A percentile compares a stretch with the other conserved stretches of the same genome.
phyloP scores from a whole-genome alignment of 2,888 invertebrate species.

The Orchesella flavescens region DNA sequence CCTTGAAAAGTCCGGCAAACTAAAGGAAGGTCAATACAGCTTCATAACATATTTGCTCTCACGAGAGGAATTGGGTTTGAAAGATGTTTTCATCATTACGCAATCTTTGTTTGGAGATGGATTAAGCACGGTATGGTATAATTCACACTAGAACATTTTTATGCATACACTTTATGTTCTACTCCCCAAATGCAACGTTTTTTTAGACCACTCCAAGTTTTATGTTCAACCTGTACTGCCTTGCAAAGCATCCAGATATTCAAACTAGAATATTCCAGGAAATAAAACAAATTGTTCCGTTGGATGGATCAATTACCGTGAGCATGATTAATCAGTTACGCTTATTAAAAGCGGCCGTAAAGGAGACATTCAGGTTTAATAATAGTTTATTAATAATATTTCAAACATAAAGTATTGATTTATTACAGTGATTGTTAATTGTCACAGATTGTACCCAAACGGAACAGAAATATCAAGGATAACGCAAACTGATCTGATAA shows the following conservation, averaged over 20 bases:
- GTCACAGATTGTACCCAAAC: constrained; percentile 73
- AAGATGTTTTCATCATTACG: constrained; percentile 76
- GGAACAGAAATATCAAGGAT: constrained; percentile 74
- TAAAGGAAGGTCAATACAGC: constrained; percentile 74
- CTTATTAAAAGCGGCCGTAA: constrained; percentile 80
- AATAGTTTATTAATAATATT: too few relatives aligned
- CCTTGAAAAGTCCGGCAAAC: constrained; percentile 72
- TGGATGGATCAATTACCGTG: constrained; percentile 73
- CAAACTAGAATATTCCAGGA: constrained; percentile 73
- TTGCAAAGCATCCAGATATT: constrained; percentile 72
- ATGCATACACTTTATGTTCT: not conserved
- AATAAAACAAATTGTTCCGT: constrained; percentile 72
- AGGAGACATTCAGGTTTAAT: constrained; percentile 78
- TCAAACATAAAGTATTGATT: too few relatives aligned
- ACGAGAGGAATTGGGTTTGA: constrained; percentile 74
- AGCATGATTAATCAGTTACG: constrained; percentile 74
- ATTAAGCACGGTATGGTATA: constrained; percentile 75
- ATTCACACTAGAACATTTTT: not conserved
- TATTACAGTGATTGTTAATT: not conserved
- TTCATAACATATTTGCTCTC: constrained; percentile 76
- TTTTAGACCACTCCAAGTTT: constrained; percentile 76
- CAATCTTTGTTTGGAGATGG: constrained; percentile 77
- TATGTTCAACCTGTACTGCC: constrained; percentile 71
- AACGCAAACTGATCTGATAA: constrained; percentile 76
- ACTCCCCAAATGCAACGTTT: not conserved